Evolutionary conservation across 2,888 invertebrate species (phyloP), one percentile per base, ranked within the genome.

Genomic region (Sesamia inferens): DNA sequence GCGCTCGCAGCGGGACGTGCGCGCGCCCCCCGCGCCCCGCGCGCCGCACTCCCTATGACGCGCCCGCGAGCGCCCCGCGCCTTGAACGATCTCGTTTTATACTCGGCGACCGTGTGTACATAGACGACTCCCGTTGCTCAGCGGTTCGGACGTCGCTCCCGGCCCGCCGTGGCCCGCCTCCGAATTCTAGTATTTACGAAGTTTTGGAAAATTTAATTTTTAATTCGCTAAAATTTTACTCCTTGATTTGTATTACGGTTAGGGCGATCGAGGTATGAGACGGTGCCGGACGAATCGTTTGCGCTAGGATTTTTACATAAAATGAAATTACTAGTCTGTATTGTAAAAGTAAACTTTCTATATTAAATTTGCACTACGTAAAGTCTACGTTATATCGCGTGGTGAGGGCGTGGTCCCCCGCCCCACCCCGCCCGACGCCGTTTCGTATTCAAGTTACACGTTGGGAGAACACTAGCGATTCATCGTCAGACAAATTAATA

Each of bases 221-320:
- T 94, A 95, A 96, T 95, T 95, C 96, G 96, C 96, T 95, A 95
- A 95, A 95, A 94, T 95, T 96, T 96, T 95, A 96, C 95, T 95
- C 94, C 92, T 95, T 96, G 93, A 95, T 96, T 96, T 95, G 92
- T 95, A 94, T 94, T 94, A 95, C 93, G 94, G 92, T 93, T 95
- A 95, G 94, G 95, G 91, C 94, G 93, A 92, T 92, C 91, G 94
- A 93, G 92, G 92, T 94, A 94, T 93, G 92, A 94, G 93, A 95
- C 95, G 94, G 95, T 94, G 96, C 94, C 95, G 94, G 95, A 93
- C 95, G 92, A 94, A 93, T 94, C 95, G 94, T 94, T 95, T 94
- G 95, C 95, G 95, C 95, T 95, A 95, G 94, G 93, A 94, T 96
- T 96, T 95, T 95, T 95, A 96, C 95, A 95, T 95, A 95, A 93